Conservation (phyloP, 1,140 invertebrate species). For the Pogonus chalceus region DNA sequence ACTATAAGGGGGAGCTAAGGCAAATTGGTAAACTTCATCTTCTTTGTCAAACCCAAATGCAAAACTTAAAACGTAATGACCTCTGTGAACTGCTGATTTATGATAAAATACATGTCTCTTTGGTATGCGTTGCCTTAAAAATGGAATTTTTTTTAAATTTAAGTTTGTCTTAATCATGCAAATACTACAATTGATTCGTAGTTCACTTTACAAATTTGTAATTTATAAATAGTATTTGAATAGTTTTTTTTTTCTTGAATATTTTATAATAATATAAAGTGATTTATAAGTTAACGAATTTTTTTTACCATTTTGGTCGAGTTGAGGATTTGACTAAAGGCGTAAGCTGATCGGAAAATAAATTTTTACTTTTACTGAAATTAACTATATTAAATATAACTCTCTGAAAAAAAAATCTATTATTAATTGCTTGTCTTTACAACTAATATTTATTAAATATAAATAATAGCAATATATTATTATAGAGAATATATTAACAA, state of each 20-base stretch:
- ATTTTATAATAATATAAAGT: constrained; percentile 3
- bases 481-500: too few species aligned
- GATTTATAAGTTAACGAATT: constrained; percentile 20
- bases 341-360: constrained; percentile 85
- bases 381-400: constrained; percentile 98
- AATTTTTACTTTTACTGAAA: constrained; percentile 81
- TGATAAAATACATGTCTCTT: constrained; percentile 87
- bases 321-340: constrained; percentile 87
- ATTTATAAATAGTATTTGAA: constrained; percentile 5
- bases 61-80: constrained; percentile 89
- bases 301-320: constrained; percentile 77
- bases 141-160: constrained; percentile 11
- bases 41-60: constrained; percentile 90
- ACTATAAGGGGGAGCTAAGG: constrained; percentile 86
- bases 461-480: too few species aligned
- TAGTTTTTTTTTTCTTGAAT: background rate
- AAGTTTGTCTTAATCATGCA: too few species aligned
- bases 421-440: too few species aligned
- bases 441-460: too few species aligned
- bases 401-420: constrained; percentile 51
- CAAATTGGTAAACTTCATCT: constrained; percentile 90
- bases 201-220: background rate
- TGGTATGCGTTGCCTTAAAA: constrained; percentile 70
- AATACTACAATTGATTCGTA: background rate
- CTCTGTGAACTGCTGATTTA: constrained; percentile 76